These are phyloP conservation scores for Rhinogobio ventralis DNA, from an alignment of 2,797 vertebrate species.

Conservation along the genomic window DNA sequence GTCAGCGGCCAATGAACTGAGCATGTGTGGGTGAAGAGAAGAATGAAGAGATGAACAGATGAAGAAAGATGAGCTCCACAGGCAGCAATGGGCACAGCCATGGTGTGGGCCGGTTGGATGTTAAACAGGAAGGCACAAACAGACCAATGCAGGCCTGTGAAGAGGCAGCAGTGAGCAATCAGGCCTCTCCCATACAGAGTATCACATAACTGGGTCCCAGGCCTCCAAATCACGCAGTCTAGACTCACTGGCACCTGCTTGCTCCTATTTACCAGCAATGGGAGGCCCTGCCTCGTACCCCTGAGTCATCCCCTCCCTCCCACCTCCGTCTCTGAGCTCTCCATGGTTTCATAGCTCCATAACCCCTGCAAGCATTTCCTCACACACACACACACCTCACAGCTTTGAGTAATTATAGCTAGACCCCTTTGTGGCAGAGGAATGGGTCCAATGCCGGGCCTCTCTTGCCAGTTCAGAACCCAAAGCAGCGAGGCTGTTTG, in stretches of 20 bases:
- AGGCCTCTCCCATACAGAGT: slow-evolving; percentile 87
- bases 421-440: slow-evolving; percentile 77
- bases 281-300: slow-evolving; percentile 74
- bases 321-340: slow-evolving; percentile 12
- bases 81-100: slow-evolving; percentile 73
- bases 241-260: slow-evolving; percentile 92
- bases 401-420: slow-evolving; percentile 90
- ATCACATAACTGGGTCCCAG: slow-evolving; percentile 85
- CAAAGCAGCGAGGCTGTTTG: slow-evolving; percentile 71
- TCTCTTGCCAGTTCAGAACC: slow-evolving; percentile 69
- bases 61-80: slow-evolving; percentile 49
- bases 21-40: not conserved
- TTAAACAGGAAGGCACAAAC: slow-evolving; percentile 81
- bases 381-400: slow-evolving; percentile 49
- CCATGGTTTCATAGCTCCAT: slow-evolving; percentile 43
- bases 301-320: slow-evolving; percentile 74
- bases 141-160: slow-evolving; percentile 76
- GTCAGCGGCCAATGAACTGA: not conserved
- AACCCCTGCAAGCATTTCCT: slow-evolving; percentile 52
- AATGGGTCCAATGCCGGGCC: slow-evolving; percentile 75
- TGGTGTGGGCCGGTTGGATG: slow-evolving; percentile 80
- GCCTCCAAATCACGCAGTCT: slow-evolving; percentile 86
- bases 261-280: slow-evolving; percentile 87
- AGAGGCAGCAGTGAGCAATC: slow-evolving; percentile 86
- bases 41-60: slow-evolving; percentile 37